Base-by-base conservation (phyloP, 2,113 vertebrate genomes). In the Chauna torquata region DNA sequence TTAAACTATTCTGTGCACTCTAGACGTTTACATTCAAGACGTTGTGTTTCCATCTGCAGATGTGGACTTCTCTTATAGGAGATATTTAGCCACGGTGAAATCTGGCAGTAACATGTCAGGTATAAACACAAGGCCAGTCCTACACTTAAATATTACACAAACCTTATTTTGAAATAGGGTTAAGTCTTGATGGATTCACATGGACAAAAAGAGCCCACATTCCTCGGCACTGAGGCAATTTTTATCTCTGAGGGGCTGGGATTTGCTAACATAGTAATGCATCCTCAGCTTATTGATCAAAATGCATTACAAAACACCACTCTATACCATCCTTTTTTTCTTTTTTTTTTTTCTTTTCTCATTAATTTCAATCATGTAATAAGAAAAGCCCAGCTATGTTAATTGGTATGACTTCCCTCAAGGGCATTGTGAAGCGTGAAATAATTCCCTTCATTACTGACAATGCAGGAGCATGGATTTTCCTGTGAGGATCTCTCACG, bases 391-490 rank as follows among this genome's bases (percentile, higher is more conserved):
- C 70, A 87, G 74, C 91, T 92, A 84, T 72, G 62, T 75, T 97
- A 96, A 97, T 97, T 97, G 84, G 71, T 82, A 95, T 66, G 74
- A 97, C 77, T 95, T 45, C 16, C 65, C 86, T 82, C 94, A 94
- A 94, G 94, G 86, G 95, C 78, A 94, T 94, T 94, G 54, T 82
- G 86, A 95, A 94, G 89, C 83, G 92, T 50, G 75, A 95, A 95
- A 95, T 95, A 95, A 92, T 91, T 96, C 75, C 78, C 94, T 85
- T 95, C 81, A 88, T 92, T 95, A 95, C 74, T 91, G 84, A 92
- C 86, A 94, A 82, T 79, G 58, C 75, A 89, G 81, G 78, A 95
- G 82, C 86, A 72, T 18, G 81, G 82, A 20, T 91, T 91, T 95
- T 89, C 81, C 84, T 92, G 70, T 30, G 91, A 95, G 97, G 70